Percentiles rank a stretch among this genome's conserved stretches.
Evolutionary conservation across 2,888 invertebrate species (phyloP).

Genomic region (Drosophila greeni): DNA sequence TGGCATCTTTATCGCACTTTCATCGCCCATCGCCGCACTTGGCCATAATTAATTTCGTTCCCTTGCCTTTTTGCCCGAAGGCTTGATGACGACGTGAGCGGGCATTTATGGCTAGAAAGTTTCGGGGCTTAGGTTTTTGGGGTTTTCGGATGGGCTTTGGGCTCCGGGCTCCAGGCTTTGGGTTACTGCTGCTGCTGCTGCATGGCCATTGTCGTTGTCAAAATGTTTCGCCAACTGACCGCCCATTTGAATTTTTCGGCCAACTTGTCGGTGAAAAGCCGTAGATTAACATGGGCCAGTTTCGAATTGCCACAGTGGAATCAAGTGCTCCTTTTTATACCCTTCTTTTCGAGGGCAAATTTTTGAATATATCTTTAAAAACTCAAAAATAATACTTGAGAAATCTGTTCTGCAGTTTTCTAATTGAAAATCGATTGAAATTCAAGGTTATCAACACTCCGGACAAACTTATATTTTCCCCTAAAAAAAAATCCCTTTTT

Average conservation of each 20-base stretch:
- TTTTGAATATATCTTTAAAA: background rate
- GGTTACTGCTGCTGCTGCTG: constrained; percentile 15
- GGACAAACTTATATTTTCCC: background rate
- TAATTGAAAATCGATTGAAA: background rate
- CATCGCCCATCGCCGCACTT: constrained; percentile 65
- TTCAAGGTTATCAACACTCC: background rate
- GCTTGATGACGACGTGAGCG: constrained; percentile 50
- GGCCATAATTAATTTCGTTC: constrained; percentile 65
- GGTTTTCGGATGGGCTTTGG: constrained; percentile 36
- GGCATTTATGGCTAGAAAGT: constrained; percentile 67
- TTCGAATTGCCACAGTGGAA: constrained; percentile 19
- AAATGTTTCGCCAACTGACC: constrained; percentile 67
- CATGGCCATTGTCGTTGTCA: constrained; percentile 45
- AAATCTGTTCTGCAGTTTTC: background rate
- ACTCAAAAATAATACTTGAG: too few relatives aligned
- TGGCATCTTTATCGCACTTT: constrained; percentile 62
- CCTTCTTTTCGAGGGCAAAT: background rate
- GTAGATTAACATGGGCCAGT: constrained; percentile 27
- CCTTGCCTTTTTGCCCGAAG: constrained; percentile 43
- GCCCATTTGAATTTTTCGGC: constrained; percentile 50
- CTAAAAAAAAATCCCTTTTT: background rate
- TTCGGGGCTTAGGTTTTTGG: constrained; percentile 31
- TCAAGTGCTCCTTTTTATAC: background rate
- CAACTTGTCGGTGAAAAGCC: constrained; percentile 31
- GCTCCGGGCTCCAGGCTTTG: constrained; percentile 21